phyloP scores from a whole-genome alignment of 2,113 vertebrate species.

The Hipposideros armiger region DNA sequence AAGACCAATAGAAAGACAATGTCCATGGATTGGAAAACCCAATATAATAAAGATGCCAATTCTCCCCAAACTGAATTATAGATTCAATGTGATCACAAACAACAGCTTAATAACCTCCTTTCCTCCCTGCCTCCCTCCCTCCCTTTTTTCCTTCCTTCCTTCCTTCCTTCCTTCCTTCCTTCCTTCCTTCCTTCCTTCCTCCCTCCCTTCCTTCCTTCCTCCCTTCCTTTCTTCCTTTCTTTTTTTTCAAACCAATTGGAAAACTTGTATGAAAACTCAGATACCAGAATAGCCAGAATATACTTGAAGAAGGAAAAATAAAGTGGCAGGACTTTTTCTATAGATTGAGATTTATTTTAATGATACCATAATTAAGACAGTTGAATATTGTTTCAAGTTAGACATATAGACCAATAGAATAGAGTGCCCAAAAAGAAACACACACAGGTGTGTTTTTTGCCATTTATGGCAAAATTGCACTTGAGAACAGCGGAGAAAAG shows the following conservation, averaged over 20 bases:
- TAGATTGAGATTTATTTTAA: not conserved
- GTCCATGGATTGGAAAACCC: not conserved
- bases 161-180: accelerated
- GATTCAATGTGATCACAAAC: not conserved
- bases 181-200: too few relatives aligned
- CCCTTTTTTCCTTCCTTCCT: not conserved
- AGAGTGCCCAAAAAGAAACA: not conserved
- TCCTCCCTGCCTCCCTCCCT: not conserved
- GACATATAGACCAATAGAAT: not conserved
- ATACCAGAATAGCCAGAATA: not conserved
- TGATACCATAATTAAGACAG: not conserved
- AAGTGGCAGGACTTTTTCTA: not conserved
- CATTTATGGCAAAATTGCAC: not conserved
- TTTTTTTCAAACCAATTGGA: not conserved
- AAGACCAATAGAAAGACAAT: not conserved
- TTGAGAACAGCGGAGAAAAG: not conserved
- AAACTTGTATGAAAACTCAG: not conserved
- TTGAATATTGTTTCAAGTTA: not conserved
- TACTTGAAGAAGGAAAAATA: not conserved
- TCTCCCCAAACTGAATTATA: not conserved
- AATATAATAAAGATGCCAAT: not conserved
- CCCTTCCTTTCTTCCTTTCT: too few relatives aligned
- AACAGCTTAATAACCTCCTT: not conserved
- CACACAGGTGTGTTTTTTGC: not conserved
- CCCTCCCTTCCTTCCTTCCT: too few relatives aligned